phyloP scores from a whole-genome alignment of 2,113 vertebrate genomes.

The Malurus alboscapulatus region DNA sequence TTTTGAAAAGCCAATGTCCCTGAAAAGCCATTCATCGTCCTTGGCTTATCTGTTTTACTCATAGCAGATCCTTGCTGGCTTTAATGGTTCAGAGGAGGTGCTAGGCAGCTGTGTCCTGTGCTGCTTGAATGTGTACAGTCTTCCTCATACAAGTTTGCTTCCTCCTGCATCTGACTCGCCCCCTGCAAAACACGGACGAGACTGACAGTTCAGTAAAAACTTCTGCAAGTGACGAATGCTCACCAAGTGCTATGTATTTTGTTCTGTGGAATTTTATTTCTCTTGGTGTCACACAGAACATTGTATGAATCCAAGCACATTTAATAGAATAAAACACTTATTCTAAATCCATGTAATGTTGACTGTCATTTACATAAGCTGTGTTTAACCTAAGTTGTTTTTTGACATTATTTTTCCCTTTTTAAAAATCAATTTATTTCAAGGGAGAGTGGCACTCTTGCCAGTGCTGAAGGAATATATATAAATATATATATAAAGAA shows the following conservation, averaged over 20 bases:
- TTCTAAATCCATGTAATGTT: constrained; percentile 12
- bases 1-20: neutral
- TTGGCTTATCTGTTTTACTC: neutral
- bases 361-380: neutral
- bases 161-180: neutral
- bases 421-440: neutral
- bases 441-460: neutral
- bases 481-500: neutral
- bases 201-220: neutral
- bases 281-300: neutral
- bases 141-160: neutral
- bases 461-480: neutral
- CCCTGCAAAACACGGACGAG: neutral
- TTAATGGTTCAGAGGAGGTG: neutral
- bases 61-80: neutral
- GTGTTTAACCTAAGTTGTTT: constrained; percentile 9
- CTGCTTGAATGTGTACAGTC: neutral
- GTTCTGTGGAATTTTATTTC: neutral
- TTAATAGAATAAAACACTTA: neutral
- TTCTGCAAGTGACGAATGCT: neutral
- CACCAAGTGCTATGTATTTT: neutral
- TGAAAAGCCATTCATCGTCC: neutral
- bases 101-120: neutral
- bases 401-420: neutral
- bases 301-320: neutral